Evolutionary conservation across 2,113 vertebrate species (phyloP), one percentile per base, ranked within the genome.

Genomic region (Galemys pyrenaicus): DNA sequence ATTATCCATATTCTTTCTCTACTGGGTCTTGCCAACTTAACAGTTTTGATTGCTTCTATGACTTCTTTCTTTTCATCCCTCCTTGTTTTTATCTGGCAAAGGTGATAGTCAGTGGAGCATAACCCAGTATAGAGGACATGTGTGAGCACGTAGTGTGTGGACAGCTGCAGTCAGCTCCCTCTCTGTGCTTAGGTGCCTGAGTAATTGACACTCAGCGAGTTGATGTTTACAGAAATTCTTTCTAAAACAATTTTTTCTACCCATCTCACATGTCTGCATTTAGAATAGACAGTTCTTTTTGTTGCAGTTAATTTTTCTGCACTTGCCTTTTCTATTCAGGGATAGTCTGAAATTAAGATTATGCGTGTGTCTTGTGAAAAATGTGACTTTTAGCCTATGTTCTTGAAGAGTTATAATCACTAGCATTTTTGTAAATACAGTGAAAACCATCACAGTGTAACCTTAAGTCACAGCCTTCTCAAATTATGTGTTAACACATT

Each of bases 261-360:
- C 19, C 11, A 24, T 22, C 56, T 77, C 37, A 46, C 51, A 65
- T 39, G 49, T 44, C 13, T 85, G 7, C 28, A 67, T 92, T 77
- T 71, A 87, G 56, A 46, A 30, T 12, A 46, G 24, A 46, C 1
- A 70, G 24, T 87, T 86, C 26, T 65, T 85, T 93, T 32, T 65
- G 30, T 62, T 49, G 91, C 67, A 62, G 60, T 9, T 30, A 24
- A 35, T n/a, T 54, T 81, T 54, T 46, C 44, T 75, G 67, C 28
- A 44, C 56, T 73, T 60, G 6, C 30, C 62, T 78, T 92, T 37
- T 60, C 24, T 91, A 17, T 75, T 46, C 19, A 60, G 46, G 56
- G 35, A 44, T 90, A 64, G 90, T 83, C 44, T 79, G 71, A 83
- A 92, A 26, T 84, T 83, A 78, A 60, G 51, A 67, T 87, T 73